Conservation (phyloP, 2,113 vertebrate genomes). For the Notothenia rossii region DNA sequence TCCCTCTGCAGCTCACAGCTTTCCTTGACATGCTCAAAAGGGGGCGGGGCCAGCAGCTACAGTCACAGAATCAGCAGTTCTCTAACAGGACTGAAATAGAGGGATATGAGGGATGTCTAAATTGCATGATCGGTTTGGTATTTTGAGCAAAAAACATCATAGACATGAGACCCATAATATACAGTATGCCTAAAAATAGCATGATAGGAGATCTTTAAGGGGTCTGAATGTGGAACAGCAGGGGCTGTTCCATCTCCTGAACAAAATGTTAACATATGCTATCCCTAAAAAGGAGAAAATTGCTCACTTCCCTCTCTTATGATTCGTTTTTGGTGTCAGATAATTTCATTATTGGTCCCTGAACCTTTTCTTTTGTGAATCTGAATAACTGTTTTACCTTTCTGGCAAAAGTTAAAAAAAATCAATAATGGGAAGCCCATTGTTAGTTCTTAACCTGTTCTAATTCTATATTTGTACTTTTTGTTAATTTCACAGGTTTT, state of each 20-base stretch:
- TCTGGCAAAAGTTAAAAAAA: neutral
- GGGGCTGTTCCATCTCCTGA: neutral
- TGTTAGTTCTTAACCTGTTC: neutral
- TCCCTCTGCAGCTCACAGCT: no score
- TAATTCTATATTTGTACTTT: conserved; percentile 33
- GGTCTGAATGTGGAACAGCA: neutral
- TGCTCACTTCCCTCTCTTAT: neutral
- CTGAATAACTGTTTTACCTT: neutral
- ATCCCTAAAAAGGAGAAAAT: neutral
- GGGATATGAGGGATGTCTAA: no score
- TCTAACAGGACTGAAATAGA: no score
- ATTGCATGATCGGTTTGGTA: no score
- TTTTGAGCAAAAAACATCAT: no score
- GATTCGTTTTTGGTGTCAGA: neutral
- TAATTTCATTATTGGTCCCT: neutral
- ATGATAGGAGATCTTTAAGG: no score
- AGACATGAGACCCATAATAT: no score
- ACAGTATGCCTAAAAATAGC: no score
- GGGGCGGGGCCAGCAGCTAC: no score
- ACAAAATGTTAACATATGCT: neutral
- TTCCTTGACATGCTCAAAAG: no score
- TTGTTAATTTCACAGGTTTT: conserved; percentile 86
- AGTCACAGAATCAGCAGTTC: no score
- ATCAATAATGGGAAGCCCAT: neutral
- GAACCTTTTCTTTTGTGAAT: neutral